Percentiles rank a stretch among this genome's conserved stretches.
phyloP scores from a whole-genome alignment of 2,888 invertebrate genomes.

The Drosophila paranaensis region DNA sequence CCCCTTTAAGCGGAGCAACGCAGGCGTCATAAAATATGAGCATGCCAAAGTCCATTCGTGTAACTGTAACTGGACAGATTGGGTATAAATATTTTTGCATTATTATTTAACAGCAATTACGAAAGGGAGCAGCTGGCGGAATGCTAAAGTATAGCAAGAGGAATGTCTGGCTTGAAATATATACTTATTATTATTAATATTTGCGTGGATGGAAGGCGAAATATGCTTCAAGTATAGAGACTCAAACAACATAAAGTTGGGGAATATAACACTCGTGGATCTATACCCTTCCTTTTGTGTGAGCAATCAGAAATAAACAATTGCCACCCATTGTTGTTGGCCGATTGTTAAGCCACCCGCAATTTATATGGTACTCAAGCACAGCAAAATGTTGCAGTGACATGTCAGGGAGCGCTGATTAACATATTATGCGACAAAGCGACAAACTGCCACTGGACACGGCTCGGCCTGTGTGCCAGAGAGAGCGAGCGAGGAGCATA shows the following conservation, averaged over 20 bases:
- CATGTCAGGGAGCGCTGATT: conserved; percentile 71
- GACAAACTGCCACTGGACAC: conserved; percentile 78
- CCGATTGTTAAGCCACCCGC: conserved; percentile 53
- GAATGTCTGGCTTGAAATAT: not conserved
- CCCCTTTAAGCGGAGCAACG: conserved; percentile 50
- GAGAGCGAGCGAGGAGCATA: not conserved
- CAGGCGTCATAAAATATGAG: conserved; percentile 40
- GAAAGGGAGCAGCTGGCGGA: not conserved
- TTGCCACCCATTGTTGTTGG: conserved; percentile 27
- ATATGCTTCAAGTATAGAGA: not conserved
- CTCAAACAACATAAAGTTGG: too few relatives aligned
- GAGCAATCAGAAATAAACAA: conserved; percentile 20
- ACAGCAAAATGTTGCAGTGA: conserved; percentile 44
- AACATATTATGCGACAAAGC: conserved; percentile 81
- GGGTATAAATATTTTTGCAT: conserved; percentile 60
- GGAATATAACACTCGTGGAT: too few relatives aligned
- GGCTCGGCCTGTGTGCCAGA: not conserved
- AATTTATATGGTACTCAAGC: conserved; percentile 47
- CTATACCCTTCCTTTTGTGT: not conserved
- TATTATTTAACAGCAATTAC: conserved; percentile 28
- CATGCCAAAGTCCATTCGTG: conserved; percentile 44
- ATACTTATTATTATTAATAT: not conserved
- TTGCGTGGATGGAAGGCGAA: not conserved
- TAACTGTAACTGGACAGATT: conserved; percentile 71
- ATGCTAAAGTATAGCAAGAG: not conserved